Evolutionary conservation across 2,113 vertebrate species (phyloP), one percentile per base, ranked within the genome.

Genomic region (Oncorhynchus masou): DNA sequence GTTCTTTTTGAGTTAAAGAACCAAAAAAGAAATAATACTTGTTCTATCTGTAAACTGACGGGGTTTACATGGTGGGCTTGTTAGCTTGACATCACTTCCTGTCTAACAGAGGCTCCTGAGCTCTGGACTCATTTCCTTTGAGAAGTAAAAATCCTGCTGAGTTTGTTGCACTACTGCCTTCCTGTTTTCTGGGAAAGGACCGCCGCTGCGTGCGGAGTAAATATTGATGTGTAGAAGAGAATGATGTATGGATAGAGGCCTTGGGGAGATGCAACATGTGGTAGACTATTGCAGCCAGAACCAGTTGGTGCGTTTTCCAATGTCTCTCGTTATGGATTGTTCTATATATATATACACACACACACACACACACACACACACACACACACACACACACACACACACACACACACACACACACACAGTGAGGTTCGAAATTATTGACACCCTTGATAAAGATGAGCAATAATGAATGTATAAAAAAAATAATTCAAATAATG

Each of bases 161-260:
- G 94, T 89, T 94, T 94, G 95, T 99, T 98, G 97, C 97, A 98
- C 96, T 99, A 97, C 93, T 93, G 92, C 94, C 96, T 95, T 96
- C 93, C 93, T 92, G 92, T 51, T 74, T 20, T 92, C 90, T 88
- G 91, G 95, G 93, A 93, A 93, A 93, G 90, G 91, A 90, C 91
- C 88, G 90, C 91, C 88, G 91, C 93, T 92, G 90, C 93, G 92
- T 91, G 90, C 87, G 88, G 93, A 93, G 92, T 86, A 88, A 86
- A 83, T 81, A 86, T 73, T 85, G 81, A 80, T 81, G 81, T 86
- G 82, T 79, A 79, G 45, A 80, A 84, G 76, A 88, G 70, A 29
- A 83, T 81, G 79, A 68, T 22, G 20, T 72, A 77, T 72, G 78
- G 70, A 45, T 74, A 64, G 83, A 68, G 54, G 73, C 78, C 60